phyloP scores from a whole-genome alignment of 2,113 vertebrate genomes.

The Sturnus vulgaris region DNA sequence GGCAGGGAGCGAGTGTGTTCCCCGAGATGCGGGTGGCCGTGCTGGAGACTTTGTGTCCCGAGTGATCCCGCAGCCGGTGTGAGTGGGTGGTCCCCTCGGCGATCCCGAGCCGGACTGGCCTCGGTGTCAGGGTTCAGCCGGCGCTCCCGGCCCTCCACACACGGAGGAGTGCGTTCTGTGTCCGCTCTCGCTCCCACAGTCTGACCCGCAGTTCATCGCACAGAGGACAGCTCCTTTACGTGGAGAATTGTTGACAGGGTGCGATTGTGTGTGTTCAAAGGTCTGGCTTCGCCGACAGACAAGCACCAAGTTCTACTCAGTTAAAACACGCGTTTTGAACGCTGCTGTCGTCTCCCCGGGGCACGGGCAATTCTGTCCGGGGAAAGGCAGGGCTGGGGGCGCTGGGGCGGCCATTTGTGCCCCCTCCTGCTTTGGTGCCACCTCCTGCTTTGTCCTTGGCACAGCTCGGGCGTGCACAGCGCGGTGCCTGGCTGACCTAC shows the following conservation, averaged over 20 bases:
- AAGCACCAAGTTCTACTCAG: rapidly evolving
- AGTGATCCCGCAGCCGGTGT: background rate
- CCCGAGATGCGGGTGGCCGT: rapidly evolving
- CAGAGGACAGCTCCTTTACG: rapidly evolving
- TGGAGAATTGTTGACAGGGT: rapidly evolving
- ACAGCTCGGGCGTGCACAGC: background rate
- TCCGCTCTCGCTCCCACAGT: rapidly evolving
- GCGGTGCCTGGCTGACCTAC: background rate
- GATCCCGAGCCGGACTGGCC: rapidly evolving
- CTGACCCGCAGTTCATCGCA: rapidly evolving
- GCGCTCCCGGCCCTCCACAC: rapidly evolving
- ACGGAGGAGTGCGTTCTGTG: rapidly evolving
- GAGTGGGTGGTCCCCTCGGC: rapidly evolving
- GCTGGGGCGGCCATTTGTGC: background rate
- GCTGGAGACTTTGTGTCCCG: rapidly evolving
- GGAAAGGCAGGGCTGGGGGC: rapidly evolving
- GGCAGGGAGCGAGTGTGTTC: rapidly evolving
- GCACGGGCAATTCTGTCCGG: rapidly evolving
- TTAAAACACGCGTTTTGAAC: rapidly evolving
- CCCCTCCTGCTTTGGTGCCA: background rate
- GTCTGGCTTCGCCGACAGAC: no score
- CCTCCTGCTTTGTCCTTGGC: background rate
- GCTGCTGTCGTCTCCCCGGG: background rate
- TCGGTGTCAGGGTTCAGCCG: rapidly evolving
- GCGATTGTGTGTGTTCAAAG: background rate